These are phyloP conservation scores for Papilio polytes DNA, from an alignment of 1,140 invertebrate genomes.

Conservation along the genomic window DNA sequence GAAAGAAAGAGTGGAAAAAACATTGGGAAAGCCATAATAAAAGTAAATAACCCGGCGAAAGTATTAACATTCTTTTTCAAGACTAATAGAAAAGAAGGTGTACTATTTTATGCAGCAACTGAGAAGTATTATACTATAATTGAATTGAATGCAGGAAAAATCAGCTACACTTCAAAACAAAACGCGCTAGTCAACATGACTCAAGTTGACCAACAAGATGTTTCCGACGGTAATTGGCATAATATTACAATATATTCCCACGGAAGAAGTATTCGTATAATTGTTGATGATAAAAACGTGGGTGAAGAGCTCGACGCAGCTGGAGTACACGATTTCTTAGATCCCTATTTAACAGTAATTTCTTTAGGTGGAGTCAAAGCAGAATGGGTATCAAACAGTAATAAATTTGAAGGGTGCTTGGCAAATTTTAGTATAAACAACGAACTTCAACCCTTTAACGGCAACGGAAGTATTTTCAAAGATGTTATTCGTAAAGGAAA, in stretches of 20 bases:
- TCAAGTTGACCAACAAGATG: conserved; percentile 80
- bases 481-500: conserved; percentile 88
- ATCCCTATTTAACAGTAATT: conserved; percentile 93
- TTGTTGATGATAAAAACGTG: conserved; percentile 88
- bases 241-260: conserved; percentile 90
- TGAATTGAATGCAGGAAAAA: conserved; percentile 88
- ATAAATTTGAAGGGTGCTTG: conserved; percentile 93
- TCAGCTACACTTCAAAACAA: conserved; percentile 91
- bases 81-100: conserved; percentile 89
- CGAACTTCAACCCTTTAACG: conserved; percentile 95
- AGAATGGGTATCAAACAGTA: conserved; percentile 84
- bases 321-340: conserved; percentile 95
- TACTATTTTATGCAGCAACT: conserved; percentile 92
- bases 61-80: conserved; percentile 92
- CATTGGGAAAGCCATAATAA: conserved; percentile 66
- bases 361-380: conserved; percentile 89
- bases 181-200: conserved; percentile 93
- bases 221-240: conserved; percentile 94
- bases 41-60: conserved; percentile 85
- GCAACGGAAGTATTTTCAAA: conserved; percentile 91
- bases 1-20: conserved; percentile 76
- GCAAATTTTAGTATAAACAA: conserved; percentile 95
- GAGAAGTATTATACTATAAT: conserved; percentile 95
- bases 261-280: conserved; percentile 88
- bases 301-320: conserved; percentile 93